Base-by-base conservation (phyloP, 2,113 vertebrate genomes). In the Cathartes aura region DNA sequence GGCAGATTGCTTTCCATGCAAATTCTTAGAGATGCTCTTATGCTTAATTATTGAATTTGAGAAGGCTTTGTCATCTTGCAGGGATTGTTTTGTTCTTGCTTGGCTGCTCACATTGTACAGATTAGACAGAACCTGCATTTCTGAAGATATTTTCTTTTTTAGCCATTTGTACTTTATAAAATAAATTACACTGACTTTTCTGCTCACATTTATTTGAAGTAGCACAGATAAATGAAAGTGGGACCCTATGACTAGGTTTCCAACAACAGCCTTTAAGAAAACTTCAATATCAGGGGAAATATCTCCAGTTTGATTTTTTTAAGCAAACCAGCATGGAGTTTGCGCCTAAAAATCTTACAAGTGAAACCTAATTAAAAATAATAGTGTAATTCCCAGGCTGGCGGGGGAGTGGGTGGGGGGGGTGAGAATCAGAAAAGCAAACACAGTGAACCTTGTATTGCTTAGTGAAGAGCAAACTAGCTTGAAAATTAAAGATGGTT, bases 41-140 rank as follows among this genome's bases (percentile, higher is more conserved):
- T 89, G 82, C 88, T 96, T 96, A 52, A 38, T 72, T 50, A 85
- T 94, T 91, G 93, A 96, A 96, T 97, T 94, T 63, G 55, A 97
- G 52, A 93, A 96, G 92, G 68, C 82, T 94, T 89, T 96, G 83
- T 96, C 94, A 97, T 97, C 95, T 92, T 95, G 79, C 91, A 86
- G 88, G 66, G 83, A 90, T 83, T 86, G 89, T 82, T 97, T 95
- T 79, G 78, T 88, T 95, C 59, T 96, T 94, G 96, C 94, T 88
- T 96, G 93, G 92, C 87, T 88, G 86, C 96, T 96, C 75, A 22
- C 90, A 4, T 91, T 56, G 75, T 71, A 43, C 79, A 96, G 94
- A 96, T 95, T 88, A 96, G 93, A 86, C 91, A 95, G 91, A 93
- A 88, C 93, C 23, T 34, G 82, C 90, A 87, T 91, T 92, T 96